These are phyloP conservation scores for Nothocercus julius DNA, from an alignment of 2,113 vertebrate genomes.

Conservation along the genomic window DNA sequence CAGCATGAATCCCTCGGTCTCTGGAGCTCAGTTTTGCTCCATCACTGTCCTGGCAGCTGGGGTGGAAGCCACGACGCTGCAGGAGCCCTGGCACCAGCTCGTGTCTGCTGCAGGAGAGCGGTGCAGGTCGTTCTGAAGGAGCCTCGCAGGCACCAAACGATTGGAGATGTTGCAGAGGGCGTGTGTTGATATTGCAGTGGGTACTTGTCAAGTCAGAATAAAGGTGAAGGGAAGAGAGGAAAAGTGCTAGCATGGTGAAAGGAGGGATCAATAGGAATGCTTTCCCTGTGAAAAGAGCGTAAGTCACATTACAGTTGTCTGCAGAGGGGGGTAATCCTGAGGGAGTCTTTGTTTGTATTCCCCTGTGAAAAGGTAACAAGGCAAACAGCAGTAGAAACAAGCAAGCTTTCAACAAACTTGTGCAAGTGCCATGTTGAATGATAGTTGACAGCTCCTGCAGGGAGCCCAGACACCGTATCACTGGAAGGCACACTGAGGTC, in stretches of 20 bases:
- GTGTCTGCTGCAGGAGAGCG: neutral
- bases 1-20: neutral
- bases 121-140: neutral
- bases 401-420: neutral
- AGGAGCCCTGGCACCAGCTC: neutral
- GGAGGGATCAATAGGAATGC: neutral
- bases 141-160: neutral
- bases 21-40: neutral
- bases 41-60: neutral
- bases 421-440: neutral
- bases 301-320: neutral
- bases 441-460: neutral
- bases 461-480: fast-evolving
- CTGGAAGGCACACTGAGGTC: neutral
- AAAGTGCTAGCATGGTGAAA: neutral
- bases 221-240: neutral
- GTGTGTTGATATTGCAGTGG: neutral
- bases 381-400: neutral
- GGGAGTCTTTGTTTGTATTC: neutral
- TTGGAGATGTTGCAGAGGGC: neutral
- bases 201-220: neutral
- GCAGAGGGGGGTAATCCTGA: neutral
- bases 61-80: neutral
- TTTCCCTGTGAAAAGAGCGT: neutral
- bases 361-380: neutral